These are phyloP conservation scores for Ptychadena robeensis DNA, from an alignment of 2,797 vertebrate species.

Conservation along the genomic window DNA sequence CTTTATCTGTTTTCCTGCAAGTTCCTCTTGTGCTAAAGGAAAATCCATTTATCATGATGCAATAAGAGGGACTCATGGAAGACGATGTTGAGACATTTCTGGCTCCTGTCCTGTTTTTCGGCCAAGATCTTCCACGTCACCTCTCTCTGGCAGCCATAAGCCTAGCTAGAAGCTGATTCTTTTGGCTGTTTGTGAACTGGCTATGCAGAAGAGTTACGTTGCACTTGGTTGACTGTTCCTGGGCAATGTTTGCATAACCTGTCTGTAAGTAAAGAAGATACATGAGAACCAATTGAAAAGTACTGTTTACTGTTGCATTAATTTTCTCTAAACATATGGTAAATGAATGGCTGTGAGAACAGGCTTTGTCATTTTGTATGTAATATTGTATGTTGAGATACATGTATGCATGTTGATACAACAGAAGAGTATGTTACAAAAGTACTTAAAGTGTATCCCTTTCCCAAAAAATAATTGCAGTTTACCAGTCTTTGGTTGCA, in stretches of 20 bases:
- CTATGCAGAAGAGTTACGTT: neutral
- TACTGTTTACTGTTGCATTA: neutral
- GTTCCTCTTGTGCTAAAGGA: constrained; percentile 14
- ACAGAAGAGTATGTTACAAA: too few species aligned
- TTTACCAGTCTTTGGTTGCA: too few species aligned
- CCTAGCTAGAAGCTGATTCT: neutral
- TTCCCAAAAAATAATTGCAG: too few species aligned
- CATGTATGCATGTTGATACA: too few species aligned
- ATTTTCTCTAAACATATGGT: too few species aligned
- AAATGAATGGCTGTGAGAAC: too few species aligned
- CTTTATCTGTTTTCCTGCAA: neutral
- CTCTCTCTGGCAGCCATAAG: constrained; percentile 3
- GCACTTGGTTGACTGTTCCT: neutral
- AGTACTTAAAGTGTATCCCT: too few species aligned
- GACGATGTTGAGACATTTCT: constrained; percentile 17
- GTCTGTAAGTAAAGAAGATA: neutral
- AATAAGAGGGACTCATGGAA: neutral
- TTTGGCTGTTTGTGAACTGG: neutral
- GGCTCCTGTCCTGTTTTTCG: constrained; percentile 35
- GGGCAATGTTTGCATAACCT: neutral
- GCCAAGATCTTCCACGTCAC: constrained; percentile 42
- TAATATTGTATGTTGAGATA: too few species aligned
- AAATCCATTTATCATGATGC: constrained; percentile 38
- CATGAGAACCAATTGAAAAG: neutral
- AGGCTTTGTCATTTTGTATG: too few species aligned